These are phyloP conservation scores for Enteromius anoplus DNA, from an alignment of 2,797 vertebrate genomes.

Conservation along the genomic window DNA sequence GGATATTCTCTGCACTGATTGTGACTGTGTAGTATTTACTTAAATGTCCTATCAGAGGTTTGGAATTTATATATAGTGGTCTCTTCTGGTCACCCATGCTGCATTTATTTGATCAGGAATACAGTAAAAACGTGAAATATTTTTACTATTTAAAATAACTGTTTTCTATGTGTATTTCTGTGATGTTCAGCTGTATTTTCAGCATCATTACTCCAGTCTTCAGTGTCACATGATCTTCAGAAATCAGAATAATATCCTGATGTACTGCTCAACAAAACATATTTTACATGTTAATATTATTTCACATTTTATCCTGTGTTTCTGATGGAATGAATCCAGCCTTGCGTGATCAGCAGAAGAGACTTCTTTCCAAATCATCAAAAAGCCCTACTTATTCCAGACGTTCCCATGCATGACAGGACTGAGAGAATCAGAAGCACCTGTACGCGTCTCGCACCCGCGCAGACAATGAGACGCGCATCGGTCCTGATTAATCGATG, in stretches of 20 bases:
- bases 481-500: conserved; percentile 50
- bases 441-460: neutral
- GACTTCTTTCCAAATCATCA: neutral
- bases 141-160: neutral
- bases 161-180: neutral
- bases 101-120: neutral
- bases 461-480: neutral
- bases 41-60: no score
- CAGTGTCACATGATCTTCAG: neutral
- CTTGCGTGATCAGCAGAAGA: neutral
- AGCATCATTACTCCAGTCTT: neutral
- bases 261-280: neutral
- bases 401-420: neutral
- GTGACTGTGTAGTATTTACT: neutral
- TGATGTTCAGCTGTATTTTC: no score
- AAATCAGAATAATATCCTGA: neutral
- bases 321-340: neutral
- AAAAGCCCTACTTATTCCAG: neutral
- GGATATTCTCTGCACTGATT: neutral
- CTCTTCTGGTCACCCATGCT: neutral
- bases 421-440: neutral
- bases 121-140: neutral
- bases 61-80: neutral
- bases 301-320: no score
- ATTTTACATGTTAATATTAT: neutral